These are phyloP conservation scores for Linnaemya tessellans DNA, from an alignment of 2,888 invertebrate species.

Conservation along the genomic window DNA sequence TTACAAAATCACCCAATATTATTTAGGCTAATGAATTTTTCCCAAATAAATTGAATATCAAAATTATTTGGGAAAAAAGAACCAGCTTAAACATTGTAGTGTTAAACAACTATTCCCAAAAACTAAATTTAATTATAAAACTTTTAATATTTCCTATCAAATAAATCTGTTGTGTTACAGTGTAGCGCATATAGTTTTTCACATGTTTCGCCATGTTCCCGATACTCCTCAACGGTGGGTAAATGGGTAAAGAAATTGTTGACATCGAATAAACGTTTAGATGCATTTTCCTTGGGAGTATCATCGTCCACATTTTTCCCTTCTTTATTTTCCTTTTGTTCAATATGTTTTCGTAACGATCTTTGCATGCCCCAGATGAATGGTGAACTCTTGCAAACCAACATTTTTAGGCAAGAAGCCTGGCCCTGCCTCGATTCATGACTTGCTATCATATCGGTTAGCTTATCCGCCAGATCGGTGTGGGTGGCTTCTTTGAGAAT, in stretches of 20 bases:
- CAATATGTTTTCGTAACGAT: conserved; percentile 83
- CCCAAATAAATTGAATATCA: too few relatives aligned
- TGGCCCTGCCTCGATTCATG: conserved; percentile 85
- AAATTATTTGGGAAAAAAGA: too few relatives aligned
- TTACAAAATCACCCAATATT: too few relatives aligned
- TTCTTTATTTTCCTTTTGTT: conserved; percentile 4
- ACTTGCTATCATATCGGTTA: conserved; percentile 86
- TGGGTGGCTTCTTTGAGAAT: conserved; percentile 86
- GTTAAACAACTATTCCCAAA: too few relatives aligned
- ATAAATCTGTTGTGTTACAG: conserved; percentile 74
- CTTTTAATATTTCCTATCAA: conserved; percentile 28
- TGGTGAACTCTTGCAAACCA: conserved; percentile 91
- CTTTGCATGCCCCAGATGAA: conserved; percentile 91
- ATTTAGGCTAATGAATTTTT: too few relatives aligned
- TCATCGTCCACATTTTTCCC: conserved; percentile 40
- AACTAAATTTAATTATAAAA: neutral
- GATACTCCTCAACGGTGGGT: conserved; percentile 86
- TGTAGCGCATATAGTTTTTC: conserved; percentile 85
- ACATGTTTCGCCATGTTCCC: conserved; percentile 86
- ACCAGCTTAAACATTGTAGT: too few relatives aligned
- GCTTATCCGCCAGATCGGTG: conserved; percentile 85
- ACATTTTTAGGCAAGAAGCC: conserved; percentile 88
- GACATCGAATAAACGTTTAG: conserved; percentile 73
- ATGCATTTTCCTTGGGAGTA: conserved; percentile 1
- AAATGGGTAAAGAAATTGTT: conserved; percentile 86